These are phyloP conservation scores for Heliconius congener DNA, from an alignment of 1,140 invertebrate genomes.

Conservation along the genomic window DNA sequence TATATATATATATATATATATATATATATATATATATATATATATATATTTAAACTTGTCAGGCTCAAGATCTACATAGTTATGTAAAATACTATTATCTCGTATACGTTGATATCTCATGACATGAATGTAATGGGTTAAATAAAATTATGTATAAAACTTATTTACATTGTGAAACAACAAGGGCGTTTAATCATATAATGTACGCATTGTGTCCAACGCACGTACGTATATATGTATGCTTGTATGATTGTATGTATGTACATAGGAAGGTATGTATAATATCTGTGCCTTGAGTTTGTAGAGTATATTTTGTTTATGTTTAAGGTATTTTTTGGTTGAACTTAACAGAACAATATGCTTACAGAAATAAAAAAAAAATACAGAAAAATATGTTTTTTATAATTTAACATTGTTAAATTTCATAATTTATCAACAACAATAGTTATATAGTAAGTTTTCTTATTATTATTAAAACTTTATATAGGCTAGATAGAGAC, in stretches of 20 bases:
- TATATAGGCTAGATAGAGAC: too few species aligned
- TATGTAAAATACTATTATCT: conserved; percentile 10
- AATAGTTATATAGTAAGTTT: too few species aligned
- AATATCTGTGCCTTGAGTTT: not conserved
- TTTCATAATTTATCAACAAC: too few species aligned
- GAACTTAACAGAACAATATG: too few species aligned
- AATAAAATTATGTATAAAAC: conserved; percentile 5
- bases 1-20: too few species aligned
- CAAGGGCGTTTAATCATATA: conserved; percentile 6
- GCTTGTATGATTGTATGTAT: not conserved
- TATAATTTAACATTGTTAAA: too few species aligned
- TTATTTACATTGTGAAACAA: not conserved
- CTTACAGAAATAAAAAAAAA: too few species aligned
- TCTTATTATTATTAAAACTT: too few species aligned
- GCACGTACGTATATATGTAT: not conserved
- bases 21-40: too few species aligned
- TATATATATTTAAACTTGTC: not conserved
- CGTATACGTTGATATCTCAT: not conserved
- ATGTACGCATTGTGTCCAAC: not conserved
- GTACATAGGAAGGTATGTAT: not conserved
- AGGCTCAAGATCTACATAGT: not conserved
- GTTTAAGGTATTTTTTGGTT: too few species aligned
- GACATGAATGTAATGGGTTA: conserved; percentile 2
- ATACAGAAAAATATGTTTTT: too few species aligned
- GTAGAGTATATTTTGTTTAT: too few species aligned